Base-by-base conservation (phyloP, 2,113 vertebrate species). In the Thunnus maccoyii region DNA sequence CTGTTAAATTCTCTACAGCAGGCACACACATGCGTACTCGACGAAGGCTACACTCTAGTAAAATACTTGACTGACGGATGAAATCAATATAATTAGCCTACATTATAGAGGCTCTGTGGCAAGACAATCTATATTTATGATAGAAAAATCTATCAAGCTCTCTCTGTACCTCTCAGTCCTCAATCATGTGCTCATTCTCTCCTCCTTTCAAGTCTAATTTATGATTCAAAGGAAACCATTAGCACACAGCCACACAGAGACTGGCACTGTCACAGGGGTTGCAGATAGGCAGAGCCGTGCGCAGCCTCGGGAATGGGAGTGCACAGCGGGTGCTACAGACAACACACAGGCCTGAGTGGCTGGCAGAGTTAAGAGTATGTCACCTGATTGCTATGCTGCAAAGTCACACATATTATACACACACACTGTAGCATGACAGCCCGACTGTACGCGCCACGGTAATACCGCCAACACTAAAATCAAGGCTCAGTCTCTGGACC, bases 71-170 rank as follows among this genome's bases (percentile, higher is more conserved):
- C 65, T 86, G 84, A 87, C 75, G 25, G 70, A 87, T n/a, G 3
- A 85, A 88, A 89, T 87, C 85, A 88, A 92, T 82, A 69, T 87
- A 87, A 91, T 91, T 89, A 90, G 52, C 65, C 20, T 18, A 75
- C 78, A 89, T 64, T 74, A 91, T 75, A 62, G 65, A 88, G 61
- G 22, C 76, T 72, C 25, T 48, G 71, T 75, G 44, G 69, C 50
- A 80, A 85, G 71, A 87, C 85, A 69, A 90, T 90, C 67, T 75
- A 75, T 85, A 90, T 84, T 87, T 85, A 89, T 83, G 71, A 89
- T 74, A n/a, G 75, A 88, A 77, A 82, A 88, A 88, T 85, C 81
- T 82, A 93, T 92, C 84, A 82, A 60, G 79, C 72, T 61, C 77
- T 87, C 66, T 70, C 60, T 65, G 64, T 52, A 54, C 50, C 60